Evolutionary conservation across 92 coral and sea anemone species (phyloP), one percentile per base, ranked within the genome.

Genomic region (Virgularia gustaviana): DNA sequence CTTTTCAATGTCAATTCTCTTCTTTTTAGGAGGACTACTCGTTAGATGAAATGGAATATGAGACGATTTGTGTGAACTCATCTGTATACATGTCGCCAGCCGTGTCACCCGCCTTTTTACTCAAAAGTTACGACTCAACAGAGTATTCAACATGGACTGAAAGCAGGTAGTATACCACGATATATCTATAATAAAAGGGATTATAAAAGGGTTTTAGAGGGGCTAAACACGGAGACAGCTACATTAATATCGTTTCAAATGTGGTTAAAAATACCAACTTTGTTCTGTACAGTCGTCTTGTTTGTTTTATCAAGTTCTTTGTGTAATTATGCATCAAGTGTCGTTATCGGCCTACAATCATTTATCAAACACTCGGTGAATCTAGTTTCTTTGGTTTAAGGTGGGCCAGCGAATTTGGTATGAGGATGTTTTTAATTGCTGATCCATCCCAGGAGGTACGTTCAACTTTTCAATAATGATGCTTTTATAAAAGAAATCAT

Each of bases 101-200:
- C 2, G 67, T 70, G 28, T 91, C 97, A 0, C 97, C 97, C 3
- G 97, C 97, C 12, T 91, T 91, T 63, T 11, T 74, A 32, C 72
- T 71, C 63, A 13, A 79, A 18, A 75, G 86, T 16, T 91, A 84
- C 30, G 83, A 77, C 83, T 89, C 97, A 25, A 84, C 86, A 12
- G 70, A 84, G 29, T 91, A 91, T 58, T 91, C 97, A 6, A 91
- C 97, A 5, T 91, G 97, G 97, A 95, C 97, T 16, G 97, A 91
- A 81, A 91, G 97, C 92, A 82, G 88, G 96, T 91, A 84, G 52
- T 52, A 22, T 22, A 7, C 45, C 4, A n/a, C n/a, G n/a, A n/a
- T n/a, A n/a, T n/a, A n/a, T n/a, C n/a, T n/a, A n/a, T n/a, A n/a
- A n/a, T n/a, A n/a, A n/a, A n/a, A n/a, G n/a, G n/a, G n/a, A n/a